Percentiles rank a stretch among this genome's conserved stretches.
These are phyloP conservation scores for Drosophila pseudotalamancana DNA, from an alignment of 2,888 invertebrate genomes.

Conservation along the genomic window DNA sequence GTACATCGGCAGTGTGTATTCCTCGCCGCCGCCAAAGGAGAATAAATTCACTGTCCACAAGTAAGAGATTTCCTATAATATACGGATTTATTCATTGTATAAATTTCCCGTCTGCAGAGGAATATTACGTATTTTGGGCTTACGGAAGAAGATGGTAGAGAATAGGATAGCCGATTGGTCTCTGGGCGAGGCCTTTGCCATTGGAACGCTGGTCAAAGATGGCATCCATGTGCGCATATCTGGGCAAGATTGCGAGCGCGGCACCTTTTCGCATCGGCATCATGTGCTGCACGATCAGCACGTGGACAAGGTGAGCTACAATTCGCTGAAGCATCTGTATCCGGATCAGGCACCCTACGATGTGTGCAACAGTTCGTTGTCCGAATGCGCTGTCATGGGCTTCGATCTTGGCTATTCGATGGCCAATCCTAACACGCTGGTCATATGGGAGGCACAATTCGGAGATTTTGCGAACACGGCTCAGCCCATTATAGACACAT, in stretches of 20 bases:
- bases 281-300: slow-evolving; percentile 99
- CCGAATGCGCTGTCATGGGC: slow-evolving; percentile 94
- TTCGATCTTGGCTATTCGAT: slow-evolving; percentile 99
- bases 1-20: slow-evolving; percentile 87
- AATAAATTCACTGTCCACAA: slow-evolving; percentile 87
- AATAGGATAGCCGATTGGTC: slow-evolving; percentile 97
- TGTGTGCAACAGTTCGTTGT: slow-evolving; percentile 98
- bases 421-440: slow-evolving; percentile 97
- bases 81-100: background rate
- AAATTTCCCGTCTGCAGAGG: slow-evolving; percentile 85
- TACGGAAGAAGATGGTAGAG: slow-evolving; percentile 96
- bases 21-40: slow-evolving; percentile 86
- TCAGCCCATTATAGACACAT: slow-evolving; percentile 98
- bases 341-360: slow-evolving; percentile 98
- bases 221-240: slow-evolving; percentile 97
- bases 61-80: slow-evolving; percentile 37
- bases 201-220: slow-evolving; percentile 97
- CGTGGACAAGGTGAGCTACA: slow-evolving; percentile 93
- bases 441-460: slow-evolving; percentile 99
- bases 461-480: slow-evolving; percentile 99
- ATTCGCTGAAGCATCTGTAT: slow-evolving; percentile 95
- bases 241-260: slow-evolving; percentile 98
- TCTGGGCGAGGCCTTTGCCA: slow-evolving; percentile 98
- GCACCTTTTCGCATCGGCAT: slow-evolving; percentile 97
- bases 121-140: slow-evolving; percentile 92